Evolutionary conservation across 2,797 vertebrate species (phyloP), one percentile per base, ranked within the genome.

Genomic region (Dicrostonyx torquatus): DNA sequence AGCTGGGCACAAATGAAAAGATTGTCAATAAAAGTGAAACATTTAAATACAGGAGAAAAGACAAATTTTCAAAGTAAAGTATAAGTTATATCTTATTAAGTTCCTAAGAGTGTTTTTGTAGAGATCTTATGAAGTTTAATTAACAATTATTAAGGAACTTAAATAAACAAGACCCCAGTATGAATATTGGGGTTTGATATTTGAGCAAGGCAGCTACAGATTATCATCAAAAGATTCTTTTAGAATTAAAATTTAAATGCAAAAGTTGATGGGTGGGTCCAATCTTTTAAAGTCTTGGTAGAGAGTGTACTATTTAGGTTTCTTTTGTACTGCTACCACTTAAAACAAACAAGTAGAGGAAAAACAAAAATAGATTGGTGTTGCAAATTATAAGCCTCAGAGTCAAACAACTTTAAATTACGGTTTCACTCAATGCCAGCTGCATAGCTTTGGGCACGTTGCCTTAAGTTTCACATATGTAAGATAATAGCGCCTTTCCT

Each of bases 181-280:
- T 43, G 3, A 80, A 93, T 83, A 50, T 3, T 76, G 34, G 20
- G 4, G 91, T 40, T 66, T 12, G 22, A 68, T 12, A 86, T 89
- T 91, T 14, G 66, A 26, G 18, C 14, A 55, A 72, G 10, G 45
- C 75, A 37, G 34, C 58, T 50, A 88, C 50, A 9, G 14, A 88
- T 84, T 83, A 55, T 5, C 82, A 4, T 17, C 1, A 75, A 48
- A 37, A 37, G 2, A 72, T 55, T 80, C 20, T 70, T 50, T 37
- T 91, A n/a, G 14, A 75, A 86, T 89, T 84, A 92, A 92, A 80
- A 24, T 34, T 92, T 55, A 91, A 96, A 90, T 76, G n/a, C 15
- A 92, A 95, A 90, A 48, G 22, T 45, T 66, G 29, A 29, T 84
- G 6, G 14, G 62, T 70, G 8, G 3, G 13, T 58, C 24, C 26